Base-by-base conservation (phyloP, 2,113 vertebrate species). In the Heliornis fulica region DNA sequence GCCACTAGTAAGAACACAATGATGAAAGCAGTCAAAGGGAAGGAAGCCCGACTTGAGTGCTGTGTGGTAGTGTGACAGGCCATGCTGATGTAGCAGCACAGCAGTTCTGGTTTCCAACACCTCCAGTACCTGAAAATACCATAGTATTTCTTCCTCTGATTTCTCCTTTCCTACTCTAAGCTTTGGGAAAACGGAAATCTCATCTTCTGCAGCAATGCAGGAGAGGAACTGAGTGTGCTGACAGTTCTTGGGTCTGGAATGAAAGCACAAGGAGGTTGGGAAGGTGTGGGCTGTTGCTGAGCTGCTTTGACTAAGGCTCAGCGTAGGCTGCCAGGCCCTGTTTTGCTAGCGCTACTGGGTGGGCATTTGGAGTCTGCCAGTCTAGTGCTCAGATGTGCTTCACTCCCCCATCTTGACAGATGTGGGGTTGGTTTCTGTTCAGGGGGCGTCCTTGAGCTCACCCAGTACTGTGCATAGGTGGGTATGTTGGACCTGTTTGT, bases 1-100 rank as follows among this genome's bases (percentile, higher is more conserved):
- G 48, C 91, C 65, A 56, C 96, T 6, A 84, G 97, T 97, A 94
- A 89, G 96, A 40, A 29, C 1, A 1, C 4, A 45, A 12, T 78
- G 79, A 38, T 66, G 38, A 7, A 64, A 26, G 65, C 5, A 36
- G 2, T 10, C 53, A 38, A 20, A 34, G 25, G 10, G 22, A 17
- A 40, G 21, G 51, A 50, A 26, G 48, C 19, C 19, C 25, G 31
- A 18, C n/a, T n/a, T 46, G 28, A 36, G 50, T 5, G 61, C 40
- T n/a, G 13, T 26, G 45, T 20, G 11, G 31, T 14, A 31, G 20
- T 3, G 3, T 36, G 34, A 51, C 68, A 45, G 45, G 22, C 32
- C 22, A 4, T 7, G 31, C 36, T 38, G 19, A 29, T 45, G 53
- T 32, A 60, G 60, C 53, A 38, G 70, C 34, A n/a, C 9, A n/a